phyloP scores from a whole-genome alignment of 92 coral and sea anemone species.

The Galaxea fascicularis region DNA sequence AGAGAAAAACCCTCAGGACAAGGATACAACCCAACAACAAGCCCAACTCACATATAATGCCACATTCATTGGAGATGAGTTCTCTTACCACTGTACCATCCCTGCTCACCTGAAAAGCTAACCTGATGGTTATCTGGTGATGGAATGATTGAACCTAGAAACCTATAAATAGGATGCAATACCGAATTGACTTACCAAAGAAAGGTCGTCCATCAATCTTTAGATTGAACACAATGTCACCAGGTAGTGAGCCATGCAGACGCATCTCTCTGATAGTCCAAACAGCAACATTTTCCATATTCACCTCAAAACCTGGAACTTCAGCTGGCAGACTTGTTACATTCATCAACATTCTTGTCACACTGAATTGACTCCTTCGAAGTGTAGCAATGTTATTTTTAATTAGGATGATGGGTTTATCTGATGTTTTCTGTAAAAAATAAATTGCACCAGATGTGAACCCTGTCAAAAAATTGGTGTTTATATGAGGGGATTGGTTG shows the following conservation, averaged over 20 bases:
- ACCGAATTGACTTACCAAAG: too few species aligned
- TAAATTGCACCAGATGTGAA: neutral
- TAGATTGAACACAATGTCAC: neutral
- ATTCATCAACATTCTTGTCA: neutral
- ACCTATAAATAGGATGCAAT: too few species aligned
- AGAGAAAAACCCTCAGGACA: too few species aligned
- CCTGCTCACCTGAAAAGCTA: too few species aligned
- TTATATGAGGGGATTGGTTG: too few species aligned
- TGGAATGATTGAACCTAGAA: too few species aligned
- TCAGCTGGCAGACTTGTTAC: neutral
- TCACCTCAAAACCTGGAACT: neutral
- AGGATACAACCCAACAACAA: too few species aligned
- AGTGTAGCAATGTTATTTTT: neutral
- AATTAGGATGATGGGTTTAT: neutral
- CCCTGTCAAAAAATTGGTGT: too few species aligned
- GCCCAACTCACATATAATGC: too few species aligned
- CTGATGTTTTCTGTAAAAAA: neutral
- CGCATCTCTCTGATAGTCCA: neutral
- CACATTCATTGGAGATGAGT: too few species aligned
- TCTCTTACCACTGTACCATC: too few species aligned
- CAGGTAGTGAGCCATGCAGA: neutral
- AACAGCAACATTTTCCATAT: neutral
- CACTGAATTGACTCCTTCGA: neutral
- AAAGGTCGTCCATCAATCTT: constrained; percentile 2
- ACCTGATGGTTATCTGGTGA: too few species aligned